phyloP scores from a whole-genome alignment of 2,113 vertebrate genomes.

The Corydoras maculifer region DNA sequence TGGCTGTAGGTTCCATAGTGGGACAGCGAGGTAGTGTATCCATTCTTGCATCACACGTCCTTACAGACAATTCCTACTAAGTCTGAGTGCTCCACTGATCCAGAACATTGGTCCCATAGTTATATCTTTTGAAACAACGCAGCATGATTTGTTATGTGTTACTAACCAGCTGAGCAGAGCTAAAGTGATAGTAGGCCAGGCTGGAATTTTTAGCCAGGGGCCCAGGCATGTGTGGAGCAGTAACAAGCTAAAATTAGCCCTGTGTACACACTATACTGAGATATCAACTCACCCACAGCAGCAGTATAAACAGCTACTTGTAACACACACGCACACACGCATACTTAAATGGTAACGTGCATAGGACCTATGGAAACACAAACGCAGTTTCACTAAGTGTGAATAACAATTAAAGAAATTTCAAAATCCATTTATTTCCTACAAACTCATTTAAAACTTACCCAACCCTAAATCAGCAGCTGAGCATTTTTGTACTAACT shows the following conservation, averaged over 20 bases:
- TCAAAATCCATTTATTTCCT: too few species aligned
- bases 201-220: constrained; percentile 85
- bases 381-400: too few species aligned
- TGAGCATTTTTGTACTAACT: too few species aligned
- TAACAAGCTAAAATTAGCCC: constrained; percentile 93
- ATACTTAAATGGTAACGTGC: constrained; percentile 52
- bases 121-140: background rate
- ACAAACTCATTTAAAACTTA: too few species aligned
- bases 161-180: constrained; percentile 51
- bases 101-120: constrained; percentile 8
- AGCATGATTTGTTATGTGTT: background rate
- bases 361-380: too few species aligned
- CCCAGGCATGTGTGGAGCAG: constrained; percentile 74
- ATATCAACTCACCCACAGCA: constrained; percentile 68
- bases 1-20: constrained; percentile 79
- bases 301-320: constrained; percentile 48
- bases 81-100: constrained; percentile 26
- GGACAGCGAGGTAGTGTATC: constrained; percentile 53
- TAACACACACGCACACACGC: constrained; percentile 57
- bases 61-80: constrained; percentile 34
- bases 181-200: constrained; percentile 77
- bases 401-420: too few species aligned
- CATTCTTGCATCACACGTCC: constrained; percentile 36
- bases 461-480: too few species aligned
- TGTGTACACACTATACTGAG: constrained; percentile 81